phyloP scores from a whole-genome alignment of 2,888 invertebrate genomes.

The Pelosia muscerda region DNA sequence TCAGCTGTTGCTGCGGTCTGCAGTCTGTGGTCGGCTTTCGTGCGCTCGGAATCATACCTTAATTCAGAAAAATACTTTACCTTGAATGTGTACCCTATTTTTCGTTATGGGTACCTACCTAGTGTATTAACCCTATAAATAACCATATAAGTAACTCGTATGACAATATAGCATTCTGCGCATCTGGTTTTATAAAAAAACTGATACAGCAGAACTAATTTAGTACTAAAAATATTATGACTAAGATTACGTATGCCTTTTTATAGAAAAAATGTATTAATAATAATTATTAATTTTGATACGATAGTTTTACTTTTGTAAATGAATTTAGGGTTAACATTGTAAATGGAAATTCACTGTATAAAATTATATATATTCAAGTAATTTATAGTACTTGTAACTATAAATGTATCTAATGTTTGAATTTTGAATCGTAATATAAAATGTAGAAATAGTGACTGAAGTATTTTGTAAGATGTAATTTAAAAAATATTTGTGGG shows the following conservation, averaged over 20 bases:
- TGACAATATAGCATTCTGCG: neutral
- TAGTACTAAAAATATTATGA: neutral
- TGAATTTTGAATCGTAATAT: constrained; percentile 38
- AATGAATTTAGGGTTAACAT: constrained; percentile 18
- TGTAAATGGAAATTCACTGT: constrained; percentile 35
- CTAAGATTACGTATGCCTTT: constrained; percentile 20
- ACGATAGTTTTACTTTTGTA: constrained; percentile 35
- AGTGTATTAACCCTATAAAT: too few species aligned
- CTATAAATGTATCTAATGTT: constrained; percentile 26
- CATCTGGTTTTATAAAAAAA: neutral
- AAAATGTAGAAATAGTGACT: constrained; percentile 40
- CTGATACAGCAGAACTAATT: neutral
- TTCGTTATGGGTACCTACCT: neutral
- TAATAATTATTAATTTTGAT: constrained; percentile 35
- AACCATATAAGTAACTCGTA: neutral
- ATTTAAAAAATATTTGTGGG: constrained; percentile 37
- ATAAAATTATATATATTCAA: constrained; percentile 15
- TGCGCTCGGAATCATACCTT: too few species aligned
- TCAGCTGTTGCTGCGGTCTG: too few species aligned
- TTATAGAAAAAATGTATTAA: constrained; percentile 35
- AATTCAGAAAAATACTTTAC: neutral
- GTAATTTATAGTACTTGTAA: constrained; percentile 22
- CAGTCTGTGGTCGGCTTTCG: too few species aligned
- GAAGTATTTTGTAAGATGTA: constrained; percentile 44
- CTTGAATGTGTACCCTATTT: neutral